phyloP scores from a whole-genome alignment of 2,888 invertebrate species.

The Eristalis intricaria region DNA sequence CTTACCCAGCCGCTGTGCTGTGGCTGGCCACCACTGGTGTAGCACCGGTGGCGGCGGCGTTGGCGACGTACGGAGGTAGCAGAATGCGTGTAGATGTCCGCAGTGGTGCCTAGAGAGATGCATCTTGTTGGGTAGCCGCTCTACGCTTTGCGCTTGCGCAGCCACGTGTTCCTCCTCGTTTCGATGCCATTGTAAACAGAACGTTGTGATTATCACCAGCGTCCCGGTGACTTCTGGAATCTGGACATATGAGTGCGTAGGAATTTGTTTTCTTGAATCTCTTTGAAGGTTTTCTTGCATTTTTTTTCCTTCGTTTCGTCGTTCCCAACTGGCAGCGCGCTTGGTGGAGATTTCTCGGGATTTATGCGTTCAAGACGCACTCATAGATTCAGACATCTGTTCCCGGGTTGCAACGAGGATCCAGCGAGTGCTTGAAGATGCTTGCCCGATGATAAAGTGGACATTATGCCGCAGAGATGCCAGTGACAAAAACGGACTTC shows the following conservation, averaged over 20 bases:
- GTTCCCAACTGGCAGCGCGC: not conserved
- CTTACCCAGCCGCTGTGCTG: conserved; percentile 30
- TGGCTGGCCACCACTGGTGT: not conserved
- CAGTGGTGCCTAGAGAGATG: conserved; percentile 26
- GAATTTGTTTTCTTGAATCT: conserved; percentile 63
- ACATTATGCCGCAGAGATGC: conserved; percentile 62
- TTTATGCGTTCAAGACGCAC: conserved; percentile 51
- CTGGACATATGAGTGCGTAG: conserved; percentile 68
- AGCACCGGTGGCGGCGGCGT: not conserved
- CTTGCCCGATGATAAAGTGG: conserved; percentile 65
- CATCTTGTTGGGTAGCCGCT: conserved; percentile 57
- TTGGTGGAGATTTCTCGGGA: conserved; percentile 18
- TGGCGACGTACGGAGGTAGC: conserved; percentile 12
- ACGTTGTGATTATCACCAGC: conserved; percentile 66
- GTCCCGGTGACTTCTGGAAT: conserved; percentile 66
- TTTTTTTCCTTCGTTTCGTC: not conserved
- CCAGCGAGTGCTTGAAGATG: conserved; percentile 51
- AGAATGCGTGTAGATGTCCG: conserved; percentile 48
- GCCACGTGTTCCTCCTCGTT: conserved; percentile 61
- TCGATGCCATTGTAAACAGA: conserved; percentile 60
- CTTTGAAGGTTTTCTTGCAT: not conserved
- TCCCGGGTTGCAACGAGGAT: conserved; percentile 22
- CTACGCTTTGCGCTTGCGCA: not conserved
- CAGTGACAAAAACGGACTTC: conserved; percentile 53
- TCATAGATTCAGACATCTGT: conserved; percentile 63